A percentile compares a stretch with the other conserved stretches of the same genome.
phyloP scores from a whole-genome alignment of 2,113 vertebrate genomes.

The Tiliqua scincoides region DNA sequence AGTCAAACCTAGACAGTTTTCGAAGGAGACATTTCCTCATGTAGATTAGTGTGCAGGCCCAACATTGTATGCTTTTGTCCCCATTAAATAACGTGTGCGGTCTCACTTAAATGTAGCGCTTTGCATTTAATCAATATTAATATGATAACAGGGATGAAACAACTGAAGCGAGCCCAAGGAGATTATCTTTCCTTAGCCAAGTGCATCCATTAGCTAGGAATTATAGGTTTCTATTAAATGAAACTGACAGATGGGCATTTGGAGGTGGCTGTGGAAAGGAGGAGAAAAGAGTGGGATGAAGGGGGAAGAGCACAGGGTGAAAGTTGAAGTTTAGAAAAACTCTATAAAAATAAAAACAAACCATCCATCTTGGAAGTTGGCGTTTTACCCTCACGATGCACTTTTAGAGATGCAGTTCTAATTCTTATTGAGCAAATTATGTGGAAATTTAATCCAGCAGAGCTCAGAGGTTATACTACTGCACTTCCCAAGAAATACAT shows the following conservation, averaged over 20 bases:
- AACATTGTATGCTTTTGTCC: conserved; percentile 55
- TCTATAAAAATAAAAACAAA: conserved; percentile 82
- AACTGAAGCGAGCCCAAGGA: conserved; percentile 62
- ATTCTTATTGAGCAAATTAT: conserved; percentile 63
- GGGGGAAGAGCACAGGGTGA: conserved; percentile 64
- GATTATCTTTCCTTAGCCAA: conserved; percentile 63
- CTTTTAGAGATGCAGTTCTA: conserved; percentile 70
- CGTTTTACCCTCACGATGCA: conserved; percentile 74
- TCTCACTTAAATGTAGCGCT: conserved; percentile 57
- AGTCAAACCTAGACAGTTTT: neutral
- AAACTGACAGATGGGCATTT: conserved; percentile 58
- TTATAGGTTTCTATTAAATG: conserved; percentile 71
- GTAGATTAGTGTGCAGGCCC: conserved; percentile 33
- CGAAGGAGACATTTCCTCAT: neutral
- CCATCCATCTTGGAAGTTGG: conserved; percentile 74
- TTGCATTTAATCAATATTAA: conserved; percentile 72
- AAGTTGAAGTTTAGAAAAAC: conserved; percentile 80
- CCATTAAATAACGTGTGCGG: conserved; percentile 61
- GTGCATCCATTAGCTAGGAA: conserved; percentile 70
- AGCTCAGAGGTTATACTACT: conserved; percentile 40
- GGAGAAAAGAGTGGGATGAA: conserved; percentile 18
- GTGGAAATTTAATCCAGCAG: conserved; percentile 74
- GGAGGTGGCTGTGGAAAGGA: conserved; percentile 64
- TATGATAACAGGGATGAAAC: conserved; percentile 73
- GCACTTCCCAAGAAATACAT: neutral